Percentiles rank a stretch among this genome's conserved stretches.
phyloP scores from a whole-genome alignment of 2,113 vertebrate species.

The Microtus pennsylvanicus region DNA sequence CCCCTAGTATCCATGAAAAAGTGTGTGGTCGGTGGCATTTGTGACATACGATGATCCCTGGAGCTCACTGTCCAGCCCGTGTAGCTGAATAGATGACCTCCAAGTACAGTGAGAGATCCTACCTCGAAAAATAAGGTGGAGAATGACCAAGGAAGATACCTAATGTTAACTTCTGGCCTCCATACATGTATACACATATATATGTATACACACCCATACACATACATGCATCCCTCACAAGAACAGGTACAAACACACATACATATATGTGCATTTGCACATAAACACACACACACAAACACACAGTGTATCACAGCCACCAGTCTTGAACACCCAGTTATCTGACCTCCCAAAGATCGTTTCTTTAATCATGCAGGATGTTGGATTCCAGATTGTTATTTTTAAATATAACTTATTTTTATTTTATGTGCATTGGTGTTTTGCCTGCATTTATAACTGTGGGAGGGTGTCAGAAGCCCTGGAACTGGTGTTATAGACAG shows the following conservation, averaged over 20 bases:
- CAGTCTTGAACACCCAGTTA: background rate
- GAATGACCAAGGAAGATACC: background rate
- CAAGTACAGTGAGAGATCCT: background rate
- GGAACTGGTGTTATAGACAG: background rate
- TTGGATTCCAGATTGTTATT: background rate
- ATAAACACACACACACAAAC: background rate
- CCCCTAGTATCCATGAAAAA: background rate
- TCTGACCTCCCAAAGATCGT: background rate
- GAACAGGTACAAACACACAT: background rate
- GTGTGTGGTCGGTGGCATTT: background rate
- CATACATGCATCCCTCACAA: background rate
- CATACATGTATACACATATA: background rate
- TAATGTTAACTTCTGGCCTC: background rate
- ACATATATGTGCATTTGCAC: background rate
- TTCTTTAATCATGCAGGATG: background rate
- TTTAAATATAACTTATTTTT: background rate
- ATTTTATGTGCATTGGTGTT: background rate
- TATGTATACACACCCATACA: background rate
- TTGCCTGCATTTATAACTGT: background rate
- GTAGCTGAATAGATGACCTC: background rate
- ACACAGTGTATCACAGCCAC: background rate
- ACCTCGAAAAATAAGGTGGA: background rate
- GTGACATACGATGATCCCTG: background rate
- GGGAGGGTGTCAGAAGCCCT: background rate
- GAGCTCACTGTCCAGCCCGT: background rate